Conservation (phyloP, 2,888 invertebrate species). For the Cerastoderma edule region DNA sequence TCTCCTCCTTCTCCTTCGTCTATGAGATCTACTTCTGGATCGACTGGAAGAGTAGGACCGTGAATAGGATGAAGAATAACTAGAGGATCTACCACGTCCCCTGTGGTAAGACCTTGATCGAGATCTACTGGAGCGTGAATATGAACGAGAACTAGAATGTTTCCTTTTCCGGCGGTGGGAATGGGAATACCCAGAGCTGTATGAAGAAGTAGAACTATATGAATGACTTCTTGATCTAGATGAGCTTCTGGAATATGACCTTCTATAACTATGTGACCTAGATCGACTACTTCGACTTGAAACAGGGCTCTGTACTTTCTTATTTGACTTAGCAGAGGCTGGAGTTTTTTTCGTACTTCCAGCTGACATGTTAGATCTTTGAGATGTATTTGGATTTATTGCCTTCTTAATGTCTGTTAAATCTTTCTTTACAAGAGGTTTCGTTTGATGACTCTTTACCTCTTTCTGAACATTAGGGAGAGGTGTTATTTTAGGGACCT, state of each 20-base stretch:
- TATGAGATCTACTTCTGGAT: constrained; percentile 69
- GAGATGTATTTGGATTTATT: constrained; percentile 38
- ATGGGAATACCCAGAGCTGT: constrained; percentile 62
- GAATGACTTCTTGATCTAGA: constrained; percentile 68
- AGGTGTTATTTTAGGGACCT: background rate
- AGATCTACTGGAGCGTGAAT: constrained; percentile 71
- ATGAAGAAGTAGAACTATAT: constrained; percentile 66
- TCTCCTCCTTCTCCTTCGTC: constrained; percentile 64
- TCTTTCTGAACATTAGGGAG: constrained; percentile 31
- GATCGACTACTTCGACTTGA: constrained; percentile 61
- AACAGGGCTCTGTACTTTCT: constrained; percentile 43
- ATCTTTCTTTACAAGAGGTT: constrained; percentile 40
- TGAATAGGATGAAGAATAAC: constrained; percentile 65
- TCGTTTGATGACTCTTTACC: constrained; percentile 44
- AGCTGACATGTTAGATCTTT: constrained; percentile 47
- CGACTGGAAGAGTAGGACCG: constrained; percentile 62
- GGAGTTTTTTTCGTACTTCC: constrained; percentile 44
- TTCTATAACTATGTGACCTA: constrained; percentile 48
- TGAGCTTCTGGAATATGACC: constrained; percentile 63
- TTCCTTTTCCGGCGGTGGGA: constrained; percentile 63
- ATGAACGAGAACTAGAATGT: constrained; percentile 69
- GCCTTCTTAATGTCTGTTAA: constrained; percentile 37
- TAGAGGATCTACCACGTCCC: constrained; percentile 65
- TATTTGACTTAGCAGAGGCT: constrained; percentile 33
- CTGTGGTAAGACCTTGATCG: constrained; percentile 65